Conservation (phyloP, 1,140 invertebrate species). For the Oncopeltus fasciatus region DNA sequence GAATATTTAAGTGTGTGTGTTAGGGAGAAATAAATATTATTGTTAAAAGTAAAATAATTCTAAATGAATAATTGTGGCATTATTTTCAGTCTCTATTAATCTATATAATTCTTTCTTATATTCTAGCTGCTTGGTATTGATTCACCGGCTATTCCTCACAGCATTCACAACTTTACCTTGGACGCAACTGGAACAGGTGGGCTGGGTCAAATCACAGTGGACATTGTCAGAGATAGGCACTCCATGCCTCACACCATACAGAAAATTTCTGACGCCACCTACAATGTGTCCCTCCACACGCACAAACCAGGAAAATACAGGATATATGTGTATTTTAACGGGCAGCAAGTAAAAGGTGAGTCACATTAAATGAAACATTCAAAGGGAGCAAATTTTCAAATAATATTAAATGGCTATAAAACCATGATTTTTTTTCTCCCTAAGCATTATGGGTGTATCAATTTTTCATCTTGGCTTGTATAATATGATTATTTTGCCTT, state of each 20-base stretch:
- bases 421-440: too few relatives aligned
- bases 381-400: not conserved
- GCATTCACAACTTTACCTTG: conserved; percentile 62
- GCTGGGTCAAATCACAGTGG: conserved; percentile 71
- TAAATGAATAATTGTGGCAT: too few relatives aligned
- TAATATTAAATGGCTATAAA: too few relatives aligned
- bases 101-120: not conserved
- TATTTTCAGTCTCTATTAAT: too few relatives aligned
- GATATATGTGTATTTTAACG: conserved; percentile 89
- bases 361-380: too few relatives aligned
- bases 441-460: too few relatives aligned
- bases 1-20: too few relatives aligned
- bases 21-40: too few relatives aligned
- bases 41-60: too few relatives aligned
- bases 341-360: conserved; percentile 82
- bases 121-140: conserved; percentile 48
- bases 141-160: conserved; percentile 40
- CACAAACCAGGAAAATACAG: conserved; percentile 79
- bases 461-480: too few relatives aligned
- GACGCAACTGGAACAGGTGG: conserved; percentile 72
- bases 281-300: conserved; percentile 79
- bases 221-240: conserved; percentile 71
- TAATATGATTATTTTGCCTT: too few relatives aligned
- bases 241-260: conserved; percentile 72
- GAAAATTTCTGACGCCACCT: conserved; percentile 64